Conservation (phyloP, 2,888 invertebrate genomes). For the Acanthosepion lycidas region DNA sequence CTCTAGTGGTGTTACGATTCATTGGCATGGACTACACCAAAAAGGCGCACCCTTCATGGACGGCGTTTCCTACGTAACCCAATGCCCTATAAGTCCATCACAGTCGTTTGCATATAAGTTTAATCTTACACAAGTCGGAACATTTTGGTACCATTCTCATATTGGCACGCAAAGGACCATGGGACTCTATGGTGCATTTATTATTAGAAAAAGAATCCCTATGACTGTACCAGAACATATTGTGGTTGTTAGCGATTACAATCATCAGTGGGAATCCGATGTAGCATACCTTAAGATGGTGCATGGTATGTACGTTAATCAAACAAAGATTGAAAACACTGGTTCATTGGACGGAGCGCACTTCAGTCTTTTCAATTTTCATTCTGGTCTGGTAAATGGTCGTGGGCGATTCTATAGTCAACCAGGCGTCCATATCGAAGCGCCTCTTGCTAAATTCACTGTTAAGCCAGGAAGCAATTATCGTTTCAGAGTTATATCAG, state of each 20-base stretch:
- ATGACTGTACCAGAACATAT: constrained; percentile 53
- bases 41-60: constrained; percentile 60
- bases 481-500: constrained; percentile 62
- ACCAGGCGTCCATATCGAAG: constrained; percentile 52
- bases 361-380: constrained; percentile 55
- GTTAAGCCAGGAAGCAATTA: constrained; percentile 52
- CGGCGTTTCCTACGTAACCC: constrained; percentile 65
- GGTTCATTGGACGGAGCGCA: constrained; percentile 54
- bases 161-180: constrained; percentile 62
- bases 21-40: constrained; percentile 60
- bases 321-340: constrained; percentile 50
- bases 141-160: constrained; percentile 62
- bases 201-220: constrained; percentile 56
- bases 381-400: constrained; percentile 63
- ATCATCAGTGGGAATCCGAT: constrained; percentile 60
- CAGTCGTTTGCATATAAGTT: constrained; percentile 67
- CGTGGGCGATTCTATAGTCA: constrained; percentile 56
- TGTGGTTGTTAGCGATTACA: constrained; percentile 62
- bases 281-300: constrained; percentile 56
- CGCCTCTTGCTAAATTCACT: constrained; percentile 55
- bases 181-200: constrained; percentile 67
- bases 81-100: constrained; percentile 68
- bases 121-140: constrained; percentile 57
- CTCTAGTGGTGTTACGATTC: constrained; percentile 56
- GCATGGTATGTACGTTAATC: constrained; percentile 56